Conservation (phyloP, 2,888 invertebrate genomes). For the Polyommatus iphigenia region DNA sequence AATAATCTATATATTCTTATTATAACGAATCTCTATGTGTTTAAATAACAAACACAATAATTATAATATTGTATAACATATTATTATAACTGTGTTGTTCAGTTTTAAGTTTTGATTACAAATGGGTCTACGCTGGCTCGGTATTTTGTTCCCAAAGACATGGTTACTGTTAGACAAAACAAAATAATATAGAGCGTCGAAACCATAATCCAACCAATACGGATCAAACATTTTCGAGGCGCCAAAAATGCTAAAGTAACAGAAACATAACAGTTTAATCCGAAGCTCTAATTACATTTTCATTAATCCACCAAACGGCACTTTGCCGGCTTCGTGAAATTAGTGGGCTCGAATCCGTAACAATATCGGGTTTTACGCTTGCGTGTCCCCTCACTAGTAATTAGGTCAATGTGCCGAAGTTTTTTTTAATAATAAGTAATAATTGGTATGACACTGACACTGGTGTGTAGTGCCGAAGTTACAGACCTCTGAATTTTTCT, state of each 20-base stretch:
- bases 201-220: background rate
- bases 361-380: constrained; percentile 2
- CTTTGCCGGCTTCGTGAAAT: constrained; percentile 21
- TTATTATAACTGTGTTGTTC: too few species aligned
- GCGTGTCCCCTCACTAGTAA: constrained; percentile 6
- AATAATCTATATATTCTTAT: too few species aligned
- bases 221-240: background rate
- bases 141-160: background rate
- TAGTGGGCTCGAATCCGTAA: constrained; percentile 4
- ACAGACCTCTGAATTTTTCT: too few species aligned
- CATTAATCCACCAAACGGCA: constrained; percentile 23
- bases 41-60: too few species aligned
- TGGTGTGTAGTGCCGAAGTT: too few species aligned
- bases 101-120: too few species aligned
- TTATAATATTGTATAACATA: too few species aligned
- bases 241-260: background rate
- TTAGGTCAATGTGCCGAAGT: background rate
- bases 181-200: background rate
- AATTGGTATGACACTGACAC: background rate
- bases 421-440: background rate
- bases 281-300: constrained; percentile 27
- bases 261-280: constrained; percentile 16
- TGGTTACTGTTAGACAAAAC: background rate
- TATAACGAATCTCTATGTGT: too few species aligned
- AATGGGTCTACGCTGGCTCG: background rate